Conservation (phyloP, 2,888 invertebrate species). For the Epistrophe eligans region DNA sequence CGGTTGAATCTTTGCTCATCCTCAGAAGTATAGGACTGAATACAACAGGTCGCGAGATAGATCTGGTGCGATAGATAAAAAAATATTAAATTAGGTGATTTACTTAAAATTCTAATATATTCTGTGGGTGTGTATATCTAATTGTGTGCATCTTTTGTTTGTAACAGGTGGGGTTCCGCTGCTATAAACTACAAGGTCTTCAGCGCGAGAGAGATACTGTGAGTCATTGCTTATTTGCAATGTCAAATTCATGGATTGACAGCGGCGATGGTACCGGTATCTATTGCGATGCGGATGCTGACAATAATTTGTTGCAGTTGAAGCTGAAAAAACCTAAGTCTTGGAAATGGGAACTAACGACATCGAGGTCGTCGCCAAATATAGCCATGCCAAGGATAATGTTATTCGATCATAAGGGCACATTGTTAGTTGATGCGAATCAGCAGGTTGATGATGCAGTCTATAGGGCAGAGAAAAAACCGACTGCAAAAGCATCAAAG, state of each 20-base stretch:
- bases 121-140: slow-evolving; percentile 17
- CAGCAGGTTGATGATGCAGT: slow-evolving; percentile 79
- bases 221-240: slow-evolving; percentile 57
- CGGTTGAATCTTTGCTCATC: slow-evolving; percentile 35
- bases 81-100: slow-evolving; percentile 39
- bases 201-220: slow-evolving; percentile 3
- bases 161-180: slow-evolving; percentile 73
- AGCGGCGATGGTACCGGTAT: slow-evolving; percentile 71
- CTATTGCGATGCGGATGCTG: slow-evolving; percentile 77
- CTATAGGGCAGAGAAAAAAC: slow-evolving; percentile 36
- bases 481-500: slow-evolving; percentile 44
- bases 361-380: slow-evolving; percentile 86
- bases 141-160: slow-evolving; percentile 58
- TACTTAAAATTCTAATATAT: slow-evolving; percentile 4
- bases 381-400: slow-evolving; percentile 85
- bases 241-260: slow-evolving; percentile 75
- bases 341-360: slow-evolving; percentile 86
- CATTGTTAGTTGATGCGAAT: slow-evolving; percentile 84
- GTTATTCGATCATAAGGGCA: slow-evolving; percentile 85
- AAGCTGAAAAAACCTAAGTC: slow-evolving; percentile 85
- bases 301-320: slow-evolving; percentile 84
- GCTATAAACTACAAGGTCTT: slow-evolving; percentile 52
- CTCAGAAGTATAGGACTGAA: slow-evolving; percentile 46
- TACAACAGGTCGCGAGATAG: slow-evolving; percentile 40
- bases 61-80: slow-evolving; percentile 31